Evolutionary conservation across 2,888 invertebrate genomes (phyloP), one percentile per base, ranked within the genome.

Genomic region (Euzetes globulus): DNA sequence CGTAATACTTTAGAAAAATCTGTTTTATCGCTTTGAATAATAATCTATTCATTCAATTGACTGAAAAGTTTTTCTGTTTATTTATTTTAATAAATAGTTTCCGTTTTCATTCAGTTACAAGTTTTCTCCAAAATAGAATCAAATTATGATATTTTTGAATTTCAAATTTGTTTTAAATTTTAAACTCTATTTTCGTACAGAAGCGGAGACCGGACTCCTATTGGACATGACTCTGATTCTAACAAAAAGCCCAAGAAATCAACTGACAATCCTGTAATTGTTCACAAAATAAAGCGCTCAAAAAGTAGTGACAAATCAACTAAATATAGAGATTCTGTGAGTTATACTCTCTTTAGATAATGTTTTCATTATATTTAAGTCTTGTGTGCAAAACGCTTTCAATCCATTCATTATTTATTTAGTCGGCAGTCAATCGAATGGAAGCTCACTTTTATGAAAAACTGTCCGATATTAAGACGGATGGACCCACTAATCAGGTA

Each of bases 171-270:
- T 17, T 52, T 52, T 17, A 52, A 52, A 52, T 52, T 52, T 17
- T 52, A 52, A 52, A 11, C 6, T n/a, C 17, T 52, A 15, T n/a
- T 27, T 29, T 13, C 29, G 9, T 60, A 17, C 33, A 60, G 60
- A 33, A 60, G 60, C 19, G 60, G 60, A 60, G 33, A 60, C n/a
- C 60, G 15, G 29, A 60, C 60, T 17, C 17, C 60, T 60, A 33
- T 60, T 60, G 60, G 60, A 29, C 60, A 60, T 60, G 60, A 60
- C 33, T 29, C 29, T 29, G 60, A 29, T 29, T 13, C 17, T 6
- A 29, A 60, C 13, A 13, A 7, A n/a, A 60, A 60, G 60, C n/a
- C n/a, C n/a, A 60, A 5, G 33, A 5, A 27, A 29, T 60, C 60
- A 15, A 60, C 25, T 60, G 2, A 15, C 1, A 60, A 29, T 19